A percentile compares a stretch with the other conserved stretches of the same genome.
phyloP scores from a whole-genome alignment of 2,113 vertebrate species.

The Riparia riparia region DNA sequence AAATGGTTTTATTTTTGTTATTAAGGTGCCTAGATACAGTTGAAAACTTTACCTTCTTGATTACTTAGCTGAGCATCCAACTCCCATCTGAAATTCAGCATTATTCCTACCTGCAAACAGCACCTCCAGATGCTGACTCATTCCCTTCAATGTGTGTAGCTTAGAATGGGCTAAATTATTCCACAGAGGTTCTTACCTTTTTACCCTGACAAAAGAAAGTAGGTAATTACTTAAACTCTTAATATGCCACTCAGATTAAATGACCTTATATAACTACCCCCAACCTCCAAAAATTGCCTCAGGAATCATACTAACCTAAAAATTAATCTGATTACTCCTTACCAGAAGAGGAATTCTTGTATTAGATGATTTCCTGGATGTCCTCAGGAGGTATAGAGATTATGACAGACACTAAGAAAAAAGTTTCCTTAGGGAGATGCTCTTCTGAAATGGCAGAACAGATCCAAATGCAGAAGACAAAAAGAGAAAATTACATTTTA shows the following conservation, averaged over 20 bases:
- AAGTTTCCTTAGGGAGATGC: not conserved
- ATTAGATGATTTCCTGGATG: not conserved
- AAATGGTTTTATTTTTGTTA: not conserved
- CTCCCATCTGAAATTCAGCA: not conserved
- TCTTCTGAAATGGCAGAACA: not conserved
- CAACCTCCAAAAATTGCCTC: not conserved
- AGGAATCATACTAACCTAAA: not conserved
- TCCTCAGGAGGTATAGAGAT: not conserved
- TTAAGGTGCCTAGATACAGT: not conserved
- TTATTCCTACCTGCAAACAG: not conserved
- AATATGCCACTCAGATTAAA: not conserved
- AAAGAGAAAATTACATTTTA: not conserved
- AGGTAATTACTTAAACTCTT: not conserved
- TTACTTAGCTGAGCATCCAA: not conserved
- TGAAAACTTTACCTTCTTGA: not conserved
- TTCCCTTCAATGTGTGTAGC: fast-evolving
- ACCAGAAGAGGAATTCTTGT: not conserved
- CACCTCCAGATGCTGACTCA: not conserved
- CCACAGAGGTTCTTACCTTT: not conserved
- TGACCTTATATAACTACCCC: not conserved
- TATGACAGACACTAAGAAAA: not conserved
- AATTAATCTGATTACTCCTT: not conserved
- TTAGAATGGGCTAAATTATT: not conserved
- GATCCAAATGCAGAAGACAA: not conserved
- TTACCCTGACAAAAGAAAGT: not conserved